A percentile compares a stretch with the other conserved stretches of the same genome.
Evolutionary conservation across 2,888 invertebrate species (phyloP).

Genomic region (Drosophila macrothrix): DNA sequence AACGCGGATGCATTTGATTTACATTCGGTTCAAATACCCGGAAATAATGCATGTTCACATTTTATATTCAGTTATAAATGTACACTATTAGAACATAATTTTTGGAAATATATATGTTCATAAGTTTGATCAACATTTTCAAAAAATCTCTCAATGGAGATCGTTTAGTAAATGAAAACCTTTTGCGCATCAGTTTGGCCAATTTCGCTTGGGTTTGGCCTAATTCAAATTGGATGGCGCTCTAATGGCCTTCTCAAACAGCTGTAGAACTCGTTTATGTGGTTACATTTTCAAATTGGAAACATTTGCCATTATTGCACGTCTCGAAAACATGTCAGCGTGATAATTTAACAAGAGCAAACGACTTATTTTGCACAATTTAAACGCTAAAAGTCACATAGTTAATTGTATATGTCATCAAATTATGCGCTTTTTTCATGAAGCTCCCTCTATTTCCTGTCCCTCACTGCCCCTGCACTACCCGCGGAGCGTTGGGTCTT

Average conservation of each 20-base stretch:
- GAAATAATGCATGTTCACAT: neutral
- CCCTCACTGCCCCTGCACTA: neutral
- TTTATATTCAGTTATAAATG: neutral
- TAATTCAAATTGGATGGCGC: neutral
- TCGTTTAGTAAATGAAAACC: neutral
- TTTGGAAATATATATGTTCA: neutral
- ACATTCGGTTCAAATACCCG: neutral
- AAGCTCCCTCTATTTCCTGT: neutral
- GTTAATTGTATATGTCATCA: constrained; percentile 48
- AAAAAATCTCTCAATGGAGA: neutral
- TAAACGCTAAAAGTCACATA: constrained; percentile 67
- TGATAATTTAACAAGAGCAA: constrained; percentile 60
- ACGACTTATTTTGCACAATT: constrained; percentile 35
- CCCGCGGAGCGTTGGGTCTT: neutral
- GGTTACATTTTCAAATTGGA: constrained; percentile 46
- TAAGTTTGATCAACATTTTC: neutral
- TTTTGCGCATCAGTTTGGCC: neutral
- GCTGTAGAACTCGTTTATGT: constrained; percentile 6
- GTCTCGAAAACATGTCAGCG: constrained; percentile 73
- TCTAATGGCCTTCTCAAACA: constrained; percentile 41
- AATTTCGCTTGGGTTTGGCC: neutral
- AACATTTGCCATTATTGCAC: constrained; percentile 65
- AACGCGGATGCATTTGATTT: neutral
- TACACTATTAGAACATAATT: neutral
- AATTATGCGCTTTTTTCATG: constrained; percentile 37